These are phyloP conservation scores for Protaetia brevitarsis DNA, from an alignment of 1,140 invertebrate species.

Conservation along the genomic window DNA sequence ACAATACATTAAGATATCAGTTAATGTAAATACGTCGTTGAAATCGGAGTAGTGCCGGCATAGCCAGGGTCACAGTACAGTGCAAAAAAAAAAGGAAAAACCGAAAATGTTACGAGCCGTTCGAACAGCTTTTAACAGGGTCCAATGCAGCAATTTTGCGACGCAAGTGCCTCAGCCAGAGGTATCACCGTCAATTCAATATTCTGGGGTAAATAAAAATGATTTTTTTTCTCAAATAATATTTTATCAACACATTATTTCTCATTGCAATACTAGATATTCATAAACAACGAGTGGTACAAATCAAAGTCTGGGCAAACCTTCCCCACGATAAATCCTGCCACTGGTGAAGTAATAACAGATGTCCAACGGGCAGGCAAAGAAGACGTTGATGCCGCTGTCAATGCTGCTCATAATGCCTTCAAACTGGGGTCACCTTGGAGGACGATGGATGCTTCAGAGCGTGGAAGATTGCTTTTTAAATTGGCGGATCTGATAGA, in stretches of 20 bases:
- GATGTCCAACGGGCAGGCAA: slow-evolving; percentile 83
- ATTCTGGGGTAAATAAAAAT: too few species aligned
- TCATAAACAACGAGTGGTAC: slow-evolving; percentile 97
- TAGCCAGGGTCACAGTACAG: too few species aligned
- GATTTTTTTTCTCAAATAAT: not conserved
- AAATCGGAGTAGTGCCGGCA: too few species aligned
- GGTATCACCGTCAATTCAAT: too few species aligned
- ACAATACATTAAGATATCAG: too few species aligned
- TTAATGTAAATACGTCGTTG: too few species aligned
- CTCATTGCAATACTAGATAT: slow-evolving; percentile 63
- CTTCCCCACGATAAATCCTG: slow-evolving; percentile 88
- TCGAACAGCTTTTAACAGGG: not conserved
- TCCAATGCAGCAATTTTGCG: too few species aligned
- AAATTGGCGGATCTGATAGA: slow-evolving; percentile 81
- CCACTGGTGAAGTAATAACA: slow-evolving; percentile 79
- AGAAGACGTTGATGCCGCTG: slow-evolving; percentile 81
- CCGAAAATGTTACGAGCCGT: not conserved
- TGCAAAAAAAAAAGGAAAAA: not conserved
- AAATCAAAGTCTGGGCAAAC: slow-evolving; percentile 84
- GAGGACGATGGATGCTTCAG: slow-evolving; percentile 88
- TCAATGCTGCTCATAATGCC: slow-evolving; percentile 78
- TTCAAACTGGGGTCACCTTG: slow-evolving; percentile 80
- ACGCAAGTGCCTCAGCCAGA: too few species aligned
- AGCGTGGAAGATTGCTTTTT: slow-evolving; percentile 75
- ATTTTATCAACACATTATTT: not conserved